Conservation (phyloP, 2,797 vertebrate genomes). For the Sebastes goodei region DNA sequence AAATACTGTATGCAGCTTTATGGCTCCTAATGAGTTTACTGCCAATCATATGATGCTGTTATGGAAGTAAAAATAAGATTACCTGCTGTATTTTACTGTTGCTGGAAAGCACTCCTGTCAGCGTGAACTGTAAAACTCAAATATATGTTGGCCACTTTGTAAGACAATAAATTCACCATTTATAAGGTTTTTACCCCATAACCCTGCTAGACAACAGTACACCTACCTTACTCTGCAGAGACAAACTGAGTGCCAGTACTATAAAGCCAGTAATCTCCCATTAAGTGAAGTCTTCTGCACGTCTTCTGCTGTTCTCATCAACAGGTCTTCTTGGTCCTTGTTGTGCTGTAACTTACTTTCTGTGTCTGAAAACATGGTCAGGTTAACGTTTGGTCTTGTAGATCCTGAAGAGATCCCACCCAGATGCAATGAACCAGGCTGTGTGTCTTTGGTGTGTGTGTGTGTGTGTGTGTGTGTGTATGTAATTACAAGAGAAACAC, state of each 20-base stretch:
- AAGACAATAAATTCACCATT: neutral
- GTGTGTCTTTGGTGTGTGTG: neutral
- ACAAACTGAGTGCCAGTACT: neutral
- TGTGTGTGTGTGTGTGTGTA: conserved; percentile 12
- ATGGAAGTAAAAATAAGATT: conserved; percentile 26
- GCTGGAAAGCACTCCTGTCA: neutral
- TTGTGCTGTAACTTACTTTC: neutral
- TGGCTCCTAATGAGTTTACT: conserved; percentile 6
- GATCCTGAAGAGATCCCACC: conserved; percentile 32
- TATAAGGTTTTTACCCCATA: neutral
- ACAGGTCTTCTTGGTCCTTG: neutral
- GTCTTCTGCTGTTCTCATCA: neutral
- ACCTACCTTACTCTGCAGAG: conserved; percentile 43
- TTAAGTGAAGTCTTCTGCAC: neutral
- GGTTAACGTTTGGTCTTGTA: conserved; percentile 2
- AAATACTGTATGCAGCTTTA: neutral
- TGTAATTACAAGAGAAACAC: conserved; percentile 48
- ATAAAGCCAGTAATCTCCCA: neutral
- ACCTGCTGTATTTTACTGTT: neutral
- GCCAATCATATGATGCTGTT: neutral
- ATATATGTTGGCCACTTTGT: neutral
- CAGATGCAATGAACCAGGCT: conserved; percentile 27
- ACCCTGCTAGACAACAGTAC: neutral
- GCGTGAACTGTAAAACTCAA: neutral
- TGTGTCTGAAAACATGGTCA: neutral